Conservation (phyloP, 2,113 vertebrate species). For the Merops nubicus region DNA sequence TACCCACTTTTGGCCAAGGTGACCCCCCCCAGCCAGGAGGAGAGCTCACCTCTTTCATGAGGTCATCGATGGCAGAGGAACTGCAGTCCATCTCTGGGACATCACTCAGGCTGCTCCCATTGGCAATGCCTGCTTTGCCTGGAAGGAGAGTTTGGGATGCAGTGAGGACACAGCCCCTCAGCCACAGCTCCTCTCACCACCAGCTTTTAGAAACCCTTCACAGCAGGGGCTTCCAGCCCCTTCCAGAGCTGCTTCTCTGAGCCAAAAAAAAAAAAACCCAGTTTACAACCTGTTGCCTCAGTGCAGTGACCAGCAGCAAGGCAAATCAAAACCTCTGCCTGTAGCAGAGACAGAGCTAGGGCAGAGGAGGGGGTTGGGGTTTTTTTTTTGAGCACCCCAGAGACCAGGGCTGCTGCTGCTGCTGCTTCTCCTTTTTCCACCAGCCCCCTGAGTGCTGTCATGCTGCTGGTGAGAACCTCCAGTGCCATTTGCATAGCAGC, state of each 20-base stretch:
- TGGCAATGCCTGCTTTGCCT: conserved; percentile 77
- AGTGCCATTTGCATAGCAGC: conserved; percentile 20
- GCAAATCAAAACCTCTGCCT: background rate
- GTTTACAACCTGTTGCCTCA: background rate
- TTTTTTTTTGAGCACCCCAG: background rate
- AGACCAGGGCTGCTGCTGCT: background rate
- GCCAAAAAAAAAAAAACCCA: background rate
- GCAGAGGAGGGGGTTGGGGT: background rate
- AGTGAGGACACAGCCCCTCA: background rate
- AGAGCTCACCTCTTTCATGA: conserved; percentile 87
- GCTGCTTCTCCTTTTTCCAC: conserved; percentile 37
- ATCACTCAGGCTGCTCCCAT: conserved; percentile 67
- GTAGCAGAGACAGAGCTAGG: background rate
- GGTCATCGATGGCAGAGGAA: conserved; percentile 83
- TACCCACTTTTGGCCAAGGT: fast-evolving
- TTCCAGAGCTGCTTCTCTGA: background rate
- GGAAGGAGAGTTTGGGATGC: background rate
- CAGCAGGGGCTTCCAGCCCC: background rate
- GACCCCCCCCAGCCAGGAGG: fast-evolving
- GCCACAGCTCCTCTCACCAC: fast-evolving
- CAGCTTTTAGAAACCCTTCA: background rate
- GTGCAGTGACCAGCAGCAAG: background rate
- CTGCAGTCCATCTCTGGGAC: conserved; percentile 85
- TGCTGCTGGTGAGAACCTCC: conserved; percentile 19
- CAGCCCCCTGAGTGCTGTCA: background rate